Conservation (phyloP, 2,888 invertebrate genomes). For the Chrysodeixis includens region DNA sequence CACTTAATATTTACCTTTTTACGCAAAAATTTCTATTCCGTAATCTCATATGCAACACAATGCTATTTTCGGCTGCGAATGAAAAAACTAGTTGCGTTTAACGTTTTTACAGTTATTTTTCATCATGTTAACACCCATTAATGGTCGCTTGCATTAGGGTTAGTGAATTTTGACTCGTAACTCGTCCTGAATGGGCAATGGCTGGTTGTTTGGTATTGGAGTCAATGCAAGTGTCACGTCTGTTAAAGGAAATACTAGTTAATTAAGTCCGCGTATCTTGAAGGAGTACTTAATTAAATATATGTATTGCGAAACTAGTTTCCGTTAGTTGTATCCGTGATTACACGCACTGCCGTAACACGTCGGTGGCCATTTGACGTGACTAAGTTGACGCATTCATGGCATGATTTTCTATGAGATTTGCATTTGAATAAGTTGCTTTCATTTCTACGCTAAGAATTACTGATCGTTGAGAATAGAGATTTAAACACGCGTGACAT, state of each 20-base stretch:
- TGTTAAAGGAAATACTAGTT: constrained; percentile 42
- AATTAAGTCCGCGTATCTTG: constrained; percentile 30
- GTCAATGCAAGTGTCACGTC: constrained; percentile 48
- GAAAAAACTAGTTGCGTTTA: constrained; percentile 33
- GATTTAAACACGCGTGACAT: not conserved
- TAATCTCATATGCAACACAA: constrained; percentile 28
- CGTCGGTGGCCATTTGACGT: constrained; percentile 23
- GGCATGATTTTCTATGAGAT: constrained; percentile 34
- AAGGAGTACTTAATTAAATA: constrained; percentile 42
- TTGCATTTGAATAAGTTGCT: constrained; percentile 23
- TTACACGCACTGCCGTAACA: constrained; percentile 50
- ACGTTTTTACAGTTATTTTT: constrained; percentile 31
- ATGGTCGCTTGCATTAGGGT: constrained; percentile 5
- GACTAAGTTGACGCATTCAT: constrained; percentile 26
- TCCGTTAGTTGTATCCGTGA: constrained; percentile 52
- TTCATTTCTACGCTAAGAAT: constrained; percentile 26
- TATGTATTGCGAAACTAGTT: constrained; percentile 56
- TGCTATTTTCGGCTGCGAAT: constrained; percentile 29
- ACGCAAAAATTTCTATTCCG: constrained; percentile 37
- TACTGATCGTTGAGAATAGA: constrained; percentile 11
- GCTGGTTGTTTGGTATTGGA: constrained; percentile 28
- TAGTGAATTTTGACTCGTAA: constrained; percentile 19
- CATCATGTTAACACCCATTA: constrained; percentile 33
- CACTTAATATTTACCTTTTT: constrained; percentile 35
- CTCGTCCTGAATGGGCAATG: constrained; percentile 17